Evolutionary conservation across 2,888 invertebrate genomes (phyloP), one percentile per base, ranked within the genome.

Genomic region (Sinelater perroti): DNA sequence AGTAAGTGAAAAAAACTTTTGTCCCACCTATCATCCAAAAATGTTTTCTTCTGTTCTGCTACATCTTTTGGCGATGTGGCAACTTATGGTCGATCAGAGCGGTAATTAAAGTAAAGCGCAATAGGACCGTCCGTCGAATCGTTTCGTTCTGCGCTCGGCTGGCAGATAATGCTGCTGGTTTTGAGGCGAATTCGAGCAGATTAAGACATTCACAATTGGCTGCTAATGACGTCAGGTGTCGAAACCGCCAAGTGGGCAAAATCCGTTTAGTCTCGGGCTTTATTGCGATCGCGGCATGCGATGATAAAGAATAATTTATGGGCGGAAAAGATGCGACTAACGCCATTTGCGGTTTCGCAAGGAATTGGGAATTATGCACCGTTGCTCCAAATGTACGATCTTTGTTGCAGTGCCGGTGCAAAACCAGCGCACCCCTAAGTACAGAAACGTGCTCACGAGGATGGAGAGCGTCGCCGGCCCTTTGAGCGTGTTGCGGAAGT

Each of bases 381-480:
- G 2, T 28, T 28, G 28, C 28, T 3, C 10, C 28, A 5, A 28
- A 28, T n/a, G 5, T 28, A 28, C 28, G 10, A 28, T 28, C 16
- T 20, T 42, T 54, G 24, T 47, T 76, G 14, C 68, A 76, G 78
- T 78, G 64, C 76, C 78, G 5, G 62, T 73, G 14, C 55, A 66
- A 60, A 62, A 70, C 30, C 56, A 66, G 47, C 66, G 64, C 20
- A 50, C 42, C 35, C 56, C 53, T 24, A 69, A 70, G 20, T 67
- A 68, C 14, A 49, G n/a, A 49, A 58, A 54, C 20, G 28, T 58
- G 10, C 31, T 86, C 54, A 75, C 78, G 4, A 78, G 77, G 45
- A 86, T 88, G 77, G 80, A 82, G 28, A 71, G 67, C 0, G 79
- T 78, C 13, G 67, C 71, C 0, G 89, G 91, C 0, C 91, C 91